Conservation (phyloP, 2,888 invertebrate genomes). For the Achlya flavicornis region DNA sequence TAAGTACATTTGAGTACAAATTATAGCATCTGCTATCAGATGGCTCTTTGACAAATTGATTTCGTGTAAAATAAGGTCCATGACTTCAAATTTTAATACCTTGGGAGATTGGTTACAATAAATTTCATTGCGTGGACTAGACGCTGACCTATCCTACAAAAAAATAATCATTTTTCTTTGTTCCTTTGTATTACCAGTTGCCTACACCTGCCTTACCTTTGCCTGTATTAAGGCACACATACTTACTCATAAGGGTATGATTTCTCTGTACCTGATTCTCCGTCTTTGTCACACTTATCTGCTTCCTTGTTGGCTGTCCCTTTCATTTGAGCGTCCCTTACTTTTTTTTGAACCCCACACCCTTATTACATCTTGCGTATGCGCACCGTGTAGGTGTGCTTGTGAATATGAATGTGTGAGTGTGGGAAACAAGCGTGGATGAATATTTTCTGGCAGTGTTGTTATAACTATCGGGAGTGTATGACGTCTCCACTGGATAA, state of each 20-base stretch:
- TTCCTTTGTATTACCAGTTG: conserved; percentile 62
- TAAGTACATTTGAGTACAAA: background rate
- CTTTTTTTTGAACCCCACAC: conserved; percentile 70
- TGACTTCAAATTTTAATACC: conserved; percentile 9
- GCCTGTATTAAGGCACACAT: conserved; percentile 71
- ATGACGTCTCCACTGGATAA: conserved; percentile 49
- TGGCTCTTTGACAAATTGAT: background rate
- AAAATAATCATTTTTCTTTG: conserved; percentile 64
- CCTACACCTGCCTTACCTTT: conserved; percentile 72
- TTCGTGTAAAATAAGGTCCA: background rate
- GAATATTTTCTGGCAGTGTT: conserved; percentile 56
- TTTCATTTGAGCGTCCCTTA: conserved; percentile 61
- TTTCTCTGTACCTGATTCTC: conserved; percentile 66
- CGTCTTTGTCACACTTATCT: conserved; percentile 55
- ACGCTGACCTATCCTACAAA: conserved; percentile 73
- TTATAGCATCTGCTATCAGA: background rate
- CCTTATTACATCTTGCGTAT: conserved; percentile 70
- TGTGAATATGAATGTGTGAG: conserved; percentile 46
- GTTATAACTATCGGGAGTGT: conserved; percentile 49
- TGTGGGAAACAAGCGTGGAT: conserved; percentile 52
- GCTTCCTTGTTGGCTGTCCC: conserved; percentile 48
- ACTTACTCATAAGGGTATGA: conserved; percentile 65
- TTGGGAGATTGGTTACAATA: conserved; percentile 17
- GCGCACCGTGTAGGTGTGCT: conserved; percentile 64
- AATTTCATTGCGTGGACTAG: conserved; percentile 36